phyloP scores from a whole-genome alignment of 2,113 vertebrate genomes.

The Nipponia nippon region DNA sequence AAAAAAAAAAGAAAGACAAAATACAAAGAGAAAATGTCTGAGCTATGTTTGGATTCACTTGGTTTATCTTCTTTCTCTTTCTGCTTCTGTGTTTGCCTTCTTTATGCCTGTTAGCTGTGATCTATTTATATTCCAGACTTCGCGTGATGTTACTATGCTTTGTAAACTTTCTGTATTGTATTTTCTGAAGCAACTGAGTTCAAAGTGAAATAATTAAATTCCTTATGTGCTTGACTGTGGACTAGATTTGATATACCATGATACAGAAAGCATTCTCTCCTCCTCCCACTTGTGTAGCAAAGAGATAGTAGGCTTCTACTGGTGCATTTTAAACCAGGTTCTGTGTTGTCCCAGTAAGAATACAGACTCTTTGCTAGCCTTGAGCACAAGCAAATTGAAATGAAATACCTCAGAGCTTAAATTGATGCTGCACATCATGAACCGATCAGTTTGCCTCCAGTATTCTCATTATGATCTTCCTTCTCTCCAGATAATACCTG shows the following conservation, averaged over 20 bases:
- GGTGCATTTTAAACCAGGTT: neutral
- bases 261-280: neutral
- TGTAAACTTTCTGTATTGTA: neutral
- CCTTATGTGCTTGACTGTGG: neutral
- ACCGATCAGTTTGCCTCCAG: neutral
- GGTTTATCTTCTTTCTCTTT: neutral
- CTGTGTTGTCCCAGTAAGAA: neutral
- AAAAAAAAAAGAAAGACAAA: neutral
- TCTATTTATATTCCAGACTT: neutral
- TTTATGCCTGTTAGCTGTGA: neutral
- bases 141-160: neutral
- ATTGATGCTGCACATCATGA: neutral
- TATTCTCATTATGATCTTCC: neutral
- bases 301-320: neutral
- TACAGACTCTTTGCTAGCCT: neutral
- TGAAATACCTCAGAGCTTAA: neutral
- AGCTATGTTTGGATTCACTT: neutral
- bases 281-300: neutral
- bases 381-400: neutral
- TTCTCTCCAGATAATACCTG: no score
- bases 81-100: neutral
- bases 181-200: neutral
- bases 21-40: neutral
- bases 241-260: neutral
- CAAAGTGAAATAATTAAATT: neutral